phyloP scores from a whole-genome alignment of 2,113 vertebrate species.

The Limanda limanda region DNA sequence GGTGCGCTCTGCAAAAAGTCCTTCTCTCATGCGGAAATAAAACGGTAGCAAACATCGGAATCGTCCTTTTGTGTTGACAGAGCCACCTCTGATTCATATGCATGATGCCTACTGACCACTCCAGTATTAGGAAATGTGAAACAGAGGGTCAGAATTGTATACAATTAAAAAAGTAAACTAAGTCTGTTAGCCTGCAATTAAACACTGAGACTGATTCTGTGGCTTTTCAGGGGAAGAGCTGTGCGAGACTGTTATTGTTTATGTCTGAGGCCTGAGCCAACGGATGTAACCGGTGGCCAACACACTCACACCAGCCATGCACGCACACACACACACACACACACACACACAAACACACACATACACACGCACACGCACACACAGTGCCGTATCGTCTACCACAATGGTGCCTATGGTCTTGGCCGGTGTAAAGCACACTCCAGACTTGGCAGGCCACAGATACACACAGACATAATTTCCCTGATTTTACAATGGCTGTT shows the following conservation, averaged over 20 bases:
- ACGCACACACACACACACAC: not conserved
- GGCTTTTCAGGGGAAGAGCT: not conserved
- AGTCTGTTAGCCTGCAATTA: slow-evolving; percentile 4
- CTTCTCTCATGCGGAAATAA: slow-evolving; percentile 16
- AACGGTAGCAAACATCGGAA: slow-evolving; percentile 22
- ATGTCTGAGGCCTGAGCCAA: not conserved
- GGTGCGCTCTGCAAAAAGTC: slow-evolving; percentile 9
- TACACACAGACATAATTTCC: not conserved
- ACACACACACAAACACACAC: not conserved
- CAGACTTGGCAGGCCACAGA: not conserved
- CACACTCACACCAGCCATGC: not conserved
- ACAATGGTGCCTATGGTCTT: not conserved
- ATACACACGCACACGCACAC: not conserved
- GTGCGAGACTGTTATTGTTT: not conserved
- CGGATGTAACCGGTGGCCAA: not conserved
- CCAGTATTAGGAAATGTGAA: slow-evolving; percentile 6
- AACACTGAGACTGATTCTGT: not conserved
- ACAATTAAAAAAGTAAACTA: slow-evolving; percentile 13
- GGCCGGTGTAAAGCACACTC: not conserved
- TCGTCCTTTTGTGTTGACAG: slow-evolving; percentile 16
- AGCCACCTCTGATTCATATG: slow-evolving; percentile 18
- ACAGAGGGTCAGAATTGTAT: not conserved
- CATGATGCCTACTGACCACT: slow-evolving; percentile 6
- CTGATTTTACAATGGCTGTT: not conserved
- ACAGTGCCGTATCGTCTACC: not conserved